Percentiles rank a stretch among this genome's conserved stretches.
These are phyloP conservation scores for Ispidina lecontei DNA, from an alignment of 2,797 vertebrate species.

Conservation along the genomic window DNA sequence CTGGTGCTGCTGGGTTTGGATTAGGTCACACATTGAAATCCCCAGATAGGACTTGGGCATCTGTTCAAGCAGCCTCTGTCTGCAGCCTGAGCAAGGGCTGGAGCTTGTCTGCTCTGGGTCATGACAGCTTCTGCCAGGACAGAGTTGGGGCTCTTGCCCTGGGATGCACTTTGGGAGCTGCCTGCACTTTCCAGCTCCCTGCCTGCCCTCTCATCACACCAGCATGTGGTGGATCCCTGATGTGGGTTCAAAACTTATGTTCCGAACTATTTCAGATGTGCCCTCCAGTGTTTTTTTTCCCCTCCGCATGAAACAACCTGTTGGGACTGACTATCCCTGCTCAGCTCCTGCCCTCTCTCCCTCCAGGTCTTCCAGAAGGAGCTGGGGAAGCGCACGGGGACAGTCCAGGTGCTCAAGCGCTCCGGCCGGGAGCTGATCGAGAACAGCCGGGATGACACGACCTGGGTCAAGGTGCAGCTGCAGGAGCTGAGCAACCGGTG, in stretches of 20 bases:
- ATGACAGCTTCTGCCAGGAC: background rate
- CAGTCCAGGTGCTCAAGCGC: conserved; percentile 92
- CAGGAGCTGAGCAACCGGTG: conserved; percentile 97
- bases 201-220: background rate
- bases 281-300: background rate
- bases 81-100: background rate
- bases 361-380: conserved; percentile 94
- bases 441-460: conserved; percentile 92
- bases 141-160: background rate
- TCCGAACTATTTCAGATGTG: no score
- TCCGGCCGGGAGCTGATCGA: conserved; percentile 97
- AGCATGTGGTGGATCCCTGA: rapidly evolving
- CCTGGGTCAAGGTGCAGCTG: conserved; percentile 97
- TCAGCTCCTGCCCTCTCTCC: background rate
- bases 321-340: background rate
- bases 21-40: background rate
- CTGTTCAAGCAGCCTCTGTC: background rate
- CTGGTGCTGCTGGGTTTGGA: background rate
- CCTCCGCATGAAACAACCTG: rapidly evolving
- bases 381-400: conserved; percentile 93
- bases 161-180: rapidly evolving
- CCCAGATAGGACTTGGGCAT: background rate
- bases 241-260: background rate
- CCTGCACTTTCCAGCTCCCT: background rate
- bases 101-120: background rate